Evolutionary conservation across 2,888 invertebrate genomes (phyloP).

Genomic region (Parapristionchus giblindavisi): DNA sequence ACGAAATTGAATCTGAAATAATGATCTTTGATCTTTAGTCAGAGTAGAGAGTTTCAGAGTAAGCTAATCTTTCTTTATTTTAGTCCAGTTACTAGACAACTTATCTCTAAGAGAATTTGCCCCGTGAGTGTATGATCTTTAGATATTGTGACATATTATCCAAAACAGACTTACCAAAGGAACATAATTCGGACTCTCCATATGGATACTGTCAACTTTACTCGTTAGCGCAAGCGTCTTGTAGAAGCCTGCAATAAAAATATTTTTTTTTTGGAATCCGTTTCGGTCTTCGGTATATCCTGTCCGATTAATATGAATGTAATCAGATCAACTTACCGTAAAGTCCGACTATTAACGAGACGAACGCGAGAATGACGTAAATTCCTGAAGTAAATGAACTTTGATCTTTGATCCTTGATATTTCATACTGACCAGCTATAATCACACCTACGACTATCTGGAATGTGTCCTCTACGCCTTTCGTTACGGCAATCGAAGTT

Average conservation of each 20-base stretch:
- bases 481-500: conserved; percentile 57
- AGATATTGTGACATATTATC: too few species aligned
- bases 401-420: not conserved
- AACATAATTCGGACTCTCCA: conserved; percentile 6
- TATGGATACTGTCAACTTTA: conserved; percentile 13
- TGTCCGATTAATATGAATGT: not conserved
- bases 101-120: too few species aligned
- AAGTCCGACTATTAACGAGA: conserved; percentile 24
- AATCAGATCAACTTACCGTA: conserved; percentile 8
- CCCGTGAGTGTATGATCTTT: too few species aligned
- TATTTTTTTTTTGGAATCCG: not conserved
- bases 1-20: conserved; percentile 18
- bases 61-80: too few species aligned
- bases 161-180: conserved; percentile 14
- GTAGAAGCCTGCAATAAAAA: conserved; percentile 11
- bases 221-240: conserved; percentile 26
- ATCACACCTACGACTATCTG: conserved; percentile 56
- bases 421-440: conserved; percentile 42
- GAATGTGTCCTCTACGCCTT: conserved; percentile 56
- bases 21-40: not conserved
- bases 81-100: too few species aligned
- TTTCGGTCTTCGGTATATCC: not conserved
- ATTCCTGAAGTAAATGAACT: conserved; percentile 8
- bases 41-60: not conserved
- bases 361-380: conserved; percentile 30